Evolutionary conservation across 2,797 vertebrate genomes (phyloP).

Genomic region (Enteromius trimaculatus): DNA sequence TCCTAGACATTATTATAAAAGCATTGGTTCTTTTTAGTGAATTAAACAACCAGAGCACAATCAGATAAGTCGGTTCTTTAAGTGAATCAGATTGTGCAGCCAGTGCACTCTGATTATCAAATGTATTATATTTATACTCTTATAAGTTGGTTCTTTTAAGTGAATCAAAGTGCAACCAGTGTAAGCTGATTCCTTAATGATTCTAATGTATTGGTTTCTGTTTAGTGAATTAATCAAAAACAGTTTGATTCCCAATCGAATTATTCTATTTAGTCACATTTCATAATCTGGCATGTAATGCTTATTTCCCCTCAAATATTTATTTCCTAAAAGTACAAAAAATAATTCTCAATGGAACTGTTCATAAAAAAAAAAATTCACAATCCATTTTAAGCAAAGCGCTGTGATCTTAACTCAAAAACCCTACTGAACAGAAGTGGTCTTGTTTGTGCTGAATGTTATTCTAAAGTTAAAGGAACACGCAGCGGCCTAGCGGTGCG

Average conservation of each 20-base stretch:
- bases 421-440: not conserved
- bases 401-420: not conserved
- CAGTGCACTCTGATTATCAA: not conserved
- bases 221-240: not conserved
- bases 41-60: not conserved
- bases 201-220: not conserved
- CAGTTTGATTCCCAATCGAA: not conserved
- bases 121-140: not conserved
- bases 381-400: not conserved
- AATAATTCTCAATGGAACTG: not conserved
- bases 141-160: not conserved
- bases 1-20: no score
- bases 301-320: not conserved
- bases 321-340: not conserved
- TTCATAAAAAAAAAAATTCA: not conserved
- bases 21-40: not conserved
- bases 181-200: not conserved
- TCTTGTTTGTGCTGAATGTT: slow-evolving; percentile 60
- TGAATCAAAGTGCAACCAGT: not conserved
- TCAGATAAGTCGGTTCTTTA: not conserved
- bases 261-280: not conserved
- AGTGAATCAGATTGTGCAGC: not conserved
- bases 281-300: not conserved
- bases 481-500: slow-evolving; percentile 53
- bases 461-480: slow-evolving; percentile 67